Evolutionary conservation across 2,797 vertebrate genomes (phyloP), one percentile per base, ranked within the genome.

Genomic region (Cirrhinus molitorella): DNA sequence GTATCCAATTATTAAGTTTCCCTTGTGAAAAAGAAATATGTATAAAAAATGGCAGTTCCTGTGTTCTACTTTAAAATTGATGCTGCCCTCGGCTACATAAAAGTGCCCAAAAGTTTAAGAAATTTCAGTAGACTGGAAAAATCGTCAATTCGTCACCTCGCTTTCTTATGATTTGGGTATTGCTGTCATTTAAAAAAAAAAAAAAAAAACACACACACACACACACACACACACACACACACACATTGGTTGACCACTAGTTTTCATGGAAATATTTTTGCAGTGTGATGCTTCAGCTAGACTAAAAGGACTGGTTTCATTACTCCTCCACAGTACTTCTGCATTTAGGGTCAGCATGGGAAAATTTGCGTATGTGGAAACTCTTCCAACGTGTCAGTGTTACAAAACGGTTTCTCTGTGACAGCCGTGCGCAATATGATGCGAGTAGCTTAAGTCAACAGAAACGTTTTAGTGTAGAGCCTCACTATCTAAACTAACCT

Each of bases 381-480:
- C 34, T 68, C 28, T 53, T 75, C 37, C 37, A 7, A 40, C 8
- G 37, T 40, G 4, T 76, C 7, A 51, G 16, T 55, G 47, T 53
- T 72, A 37, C 51, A 31, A 28, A 73, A 37, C 23, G 21, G 47
- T 28, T 11, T 5, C 57, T 31, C 31, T 40, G 28, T 65, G n/a
- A 53, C 45, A 51, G 2, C 12, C 3, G 8, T 37, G 17, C 28
- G 49, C 23, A 67, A 45, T 43, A 43, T 47, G 61, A 63, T 66
- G 34, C 9, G 1, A 68, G 49, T 28, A 45, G 49, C 59, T 75
- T 66, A 55, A 43, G 71, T 82, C 80, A 82, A 65, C 47, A 74
- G 37, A 47, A 80, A 21, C 25, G 65, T 66, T 66, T 79, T 21
- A 68, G 49, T 43, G 47, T 21, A 80, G n/a, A 81, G 71, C 34